Evolutionary conservation across 2,797 vertebrate genomes (phyloP), one percentile per base, ranked within the genome.

Genomic region (Labeo calbasu): DNA sequence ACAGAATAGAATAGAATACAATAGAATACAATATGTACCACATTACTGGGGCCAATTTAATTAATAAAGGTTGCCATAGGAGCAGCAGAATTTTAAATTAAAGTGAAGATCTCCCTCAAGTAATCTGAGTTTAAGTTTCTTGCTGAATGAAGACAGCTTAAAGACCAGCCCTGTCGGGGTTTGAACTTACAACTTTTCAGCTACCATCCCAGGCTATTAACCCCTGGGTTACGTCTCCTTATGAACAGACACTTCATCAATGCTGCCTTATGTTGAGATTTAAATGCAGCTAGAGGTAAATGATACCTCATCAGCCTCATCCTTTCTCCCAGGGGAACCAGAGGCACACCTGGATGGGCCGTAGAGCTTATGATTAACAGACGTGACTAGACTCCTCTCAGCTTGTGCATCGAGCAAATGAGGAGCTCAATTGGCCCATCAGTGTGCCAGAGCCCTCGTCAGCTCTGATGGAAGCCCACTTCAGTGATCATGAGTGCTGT

Each of bases 381-480:
- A 78, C 53, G 66, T 70, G 82, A 61, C 73, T 68, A 70, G 82
- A 78, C 40, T 77, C n/a, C 17, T 73, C 23, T 63, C 0, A 1
- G 9, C 28, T 69, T 68, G 51, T 32, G 23, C 36, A 76, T 53
- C n/a, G 25, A 66, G 48, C 46, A 76, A 82, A 82, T 21, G 61
- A 57, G 23, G 28, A 55, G 32, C 61, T 76, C 1, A 23, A 83
- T 32, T 68, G 70, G 36, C 72, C 50, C 61, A 83, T 83, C 36
- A 68, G 50, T 83, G 28, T 28, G 23, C 48, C 13, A 0, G 55
- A 81, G 79, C 23, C 40, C 11, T 32, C 40, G 23, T 81, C 69
- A 76, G 15, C 81, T 68, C 81, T 76, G 81, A 83, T 55, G 36
- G 72, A 25, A 68, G 72, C 4, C n/a, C 81, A 76, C 61, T 76